Conservation (phyloP, 2,888 invertebrate species). For the Graphium colonna region DNA sequence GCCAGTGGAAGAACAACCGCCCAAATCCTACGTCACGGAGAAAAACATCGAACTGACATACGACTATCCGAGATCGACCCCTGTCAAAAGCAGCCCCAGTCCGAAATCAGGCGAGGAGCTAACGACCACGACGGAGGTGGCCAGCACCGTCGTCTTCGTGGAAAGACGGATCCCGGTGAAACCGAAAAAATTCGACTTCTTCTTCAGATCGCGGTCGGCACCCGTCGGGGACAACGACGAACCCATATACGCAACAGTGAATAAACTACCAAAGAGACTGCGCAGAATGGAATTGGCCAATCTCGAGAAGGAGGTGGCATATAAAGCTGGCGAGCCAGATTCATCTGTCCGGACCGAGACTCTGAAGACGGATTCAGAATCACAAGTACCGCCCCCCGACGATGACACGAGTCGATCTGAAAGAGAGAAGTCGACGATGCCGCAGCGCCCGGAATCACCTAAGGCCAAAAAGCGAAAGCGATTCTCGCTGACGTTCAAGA, state of each 20-base stretch:
- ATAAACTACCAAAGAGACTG: slow-evolving; percentile 73
- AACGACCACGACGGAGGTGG: slow-evolving; percentile 72
- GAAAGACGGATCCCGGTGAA: slow-evolving; percentile 71
- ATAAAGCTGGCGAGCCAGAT: slow-evolving; percentile 63
- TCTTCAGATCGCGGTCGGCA: slow-evolving; percentile 73
- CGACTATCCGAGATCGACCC: slow-evolving; percentile 70
- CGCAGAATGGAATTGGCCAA: slow-evolving; percentile 70
- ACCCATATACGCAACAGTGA: slow-evolving; percentile 75
- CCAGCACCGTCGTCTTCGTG: slow-evolving; percentile 74
- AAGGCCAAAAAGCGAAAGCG: slow-evolving; percentile 72
- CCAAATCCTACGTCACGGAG: slow-evolving; percentile 69
- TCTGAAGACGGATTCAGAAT: slow-evolving; percentile 67
- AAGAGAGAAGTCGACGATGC: slow-evolving; percentile 60
- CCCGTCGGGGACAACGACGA: slow-evolving; percentile 74
- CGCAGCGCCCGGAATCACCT: slow-evolving; percentile 65
- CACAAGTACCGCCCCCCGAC: slow-evolving; percentile 60
- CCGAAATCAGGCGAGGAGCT: slow-evolving; percentile 53
- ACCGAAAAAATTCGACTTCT: slow-evolving; percentile 71
- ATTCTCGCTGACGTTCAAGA: slow-evolving; percentile 70
- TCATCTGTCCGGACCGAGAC: slow-evolving; percentile 68
- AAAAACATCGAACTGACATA: slow-evolving; percentile 75
- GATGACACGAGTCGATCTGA: slow-evolving; percentile 73
- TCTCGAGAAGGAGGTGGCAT: slow-evolving; percentile 71
- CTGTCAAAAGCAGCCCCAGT: slow-evolving; percentile 53
- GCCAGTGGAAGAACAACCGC: slow-evolving; percentile 41